A percentile compares a stretch with the other conserved stretches of the same genome.
Evolutionary conservation across 2,797 vertebrate genomes (phyloP).

Genomic region (Apodemus agrarius): DNA sequence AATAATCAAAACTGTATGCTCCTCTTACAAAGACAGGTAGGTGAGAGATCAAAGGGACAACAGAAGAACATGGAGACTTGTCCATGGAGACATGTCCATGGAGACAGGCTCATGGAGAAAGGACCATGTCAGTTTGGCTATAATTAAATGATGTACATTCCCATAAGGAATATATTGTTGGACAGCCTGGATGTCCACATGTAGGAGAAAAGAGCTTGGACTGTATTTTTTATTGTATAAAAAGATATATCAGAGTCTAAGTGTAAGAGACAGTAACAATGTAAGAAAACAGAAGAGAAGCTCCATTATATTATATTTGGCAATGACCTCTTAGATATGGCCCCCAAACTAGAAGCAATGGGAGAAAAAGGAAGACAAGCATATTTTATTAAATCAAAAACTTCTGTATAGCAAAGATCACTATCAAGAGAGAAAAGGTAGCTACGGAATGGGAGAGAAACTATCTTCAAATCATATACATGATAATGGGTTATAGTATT

Average conservation of each 20-base stretch:
- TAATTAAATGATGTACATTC: neutral
- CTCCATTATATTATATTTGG: neutral
- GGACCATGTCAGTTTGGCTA: neutral
- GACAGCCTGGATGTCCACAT: neutral
- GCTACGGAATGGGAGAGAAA: neutral
- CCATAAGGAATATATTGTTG: neutral
- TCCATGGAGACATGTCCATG: no score
- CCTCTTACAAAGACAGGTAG: neutral
- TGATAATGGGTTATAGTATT: neutral
- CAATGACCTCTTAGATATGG: neutral
- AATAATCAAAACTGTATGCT: neutral
- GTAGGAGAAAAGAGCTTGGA: neutral
- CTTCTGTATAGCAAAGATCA: neutral
- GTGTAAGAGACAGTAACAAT: neutral
- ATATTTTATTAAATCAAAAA: neutral
- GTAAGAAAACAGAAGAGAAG: neutral
- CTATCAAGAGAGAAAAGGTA: neutral
- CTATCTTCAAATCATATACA: neutral
- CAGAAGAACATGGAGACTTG: neutral
- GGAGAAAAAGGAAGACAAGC: slow-evolving; percentile 26
- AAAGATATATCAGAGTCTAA: neutral
- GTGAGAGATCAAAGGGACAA: neutral
- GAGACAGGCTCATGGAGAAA: no score
- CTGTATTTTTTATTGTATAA: neutral
- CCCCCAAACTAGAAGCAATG: neutral